These are phyloP conservation scores for Pseudopipra pipra DNA, from an alignment of 2,113 vertebrate species.

Conservation along the genomic window DNA sequence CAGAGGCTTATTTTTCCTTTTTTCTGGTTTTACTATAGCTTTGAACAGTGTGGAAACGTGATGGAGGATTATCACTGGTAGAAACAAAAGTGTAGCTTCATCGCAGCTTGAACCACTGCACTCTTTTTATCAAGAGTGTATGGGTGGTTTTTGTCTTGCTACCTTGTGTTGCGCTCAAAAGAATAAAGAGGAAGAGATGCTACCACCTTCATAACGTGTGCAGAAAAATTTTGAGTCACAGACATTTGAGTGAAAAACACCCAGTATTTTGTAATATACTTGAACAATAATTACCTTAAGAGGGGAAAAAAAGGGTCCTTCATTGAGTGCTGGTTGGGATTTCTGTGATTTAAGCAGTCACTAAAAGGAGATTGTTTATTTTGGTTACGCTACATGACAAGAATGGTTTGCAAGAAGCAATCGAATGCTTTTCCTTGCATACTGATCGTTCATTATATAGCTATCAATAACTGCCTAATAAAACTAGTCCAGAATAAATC, in stretches of 20 bases:
- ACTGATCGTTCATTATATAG: slow-evolving; percentile 19
- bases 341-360: slow-evolving; percentile 16
- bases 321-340: not conserved
- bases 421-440: not conserved
- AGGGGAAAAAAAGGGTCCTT: fast-evolving
- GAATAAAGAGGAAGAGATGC: not conserved
- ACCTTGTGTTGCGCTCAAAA: not conserved
- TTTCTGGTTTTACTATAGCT: not conserved
- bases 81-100: not conserved
- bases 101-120: not conserved
- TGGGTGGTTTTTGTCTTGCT: not conserved
- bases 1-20: not conserved
- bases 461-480: slow-evolving; percentile 46
- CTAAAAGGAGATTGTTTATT: not conserved
- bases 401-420: not conserved
- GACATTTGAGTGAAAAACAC: not conserved
- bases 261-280: not conserved
- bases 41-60: not conserved
- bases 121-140: not conserved
- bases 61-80: not conserved
- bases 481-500: slow-evolving; percentile 28
- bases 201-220: not conserved
- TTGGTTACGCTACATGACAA: not conserved
- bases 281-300: slow-evolving; percentile 2
- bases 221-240: not conserved